These are phyloP conservation scores for Epizoanthus illoricatus DNA, from an alignment of 92 coral and sea anemone species.

Conservation along the genomic window DNA sequence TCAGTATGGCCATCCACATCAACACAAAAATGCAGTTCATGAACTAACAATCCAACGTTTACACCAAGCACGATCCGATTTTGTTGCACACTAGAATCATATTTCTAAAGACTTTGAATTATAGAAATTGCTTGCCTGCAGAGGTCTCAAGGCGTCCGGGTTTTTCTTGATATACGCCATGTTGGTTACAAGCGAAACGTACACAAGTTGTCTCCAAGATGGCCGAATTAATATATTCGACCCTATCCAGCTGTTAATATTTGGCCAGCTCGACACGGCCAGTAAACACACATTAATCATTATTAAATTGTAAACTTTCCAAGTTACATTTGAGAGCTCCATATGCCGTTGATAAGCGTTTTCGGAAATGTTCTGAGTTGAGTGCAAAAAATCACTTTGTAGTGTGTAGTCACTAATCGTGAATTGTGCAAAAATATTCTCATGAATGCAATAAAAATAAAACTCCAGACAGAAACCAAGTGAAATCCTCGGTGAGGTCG, in stretches of 20 bases:
- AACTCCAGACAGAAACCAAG: background rate
- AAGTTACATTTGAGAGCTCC: background rate
- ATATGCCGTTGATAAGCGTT: too few species aligned
- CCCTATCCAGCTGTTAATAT: constrained; percentile 68
- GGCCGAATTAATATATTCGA: constrained; percentile 56
- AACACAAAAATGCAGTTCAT: constrained; percentile 16
- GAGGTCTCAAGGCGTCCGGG: constrained; percentile 86
- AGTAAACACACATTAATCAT: constrained; percentile 46
- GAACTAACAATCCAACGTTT: too few species aligned
- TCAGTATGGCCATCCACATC: background rate
- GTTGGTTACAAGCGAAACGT: constrained; percentile 55
- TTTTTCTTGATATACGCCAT: constrained; percentile 99
- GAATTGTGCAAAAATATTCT: background rate
- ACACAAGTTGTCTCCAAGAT: constrained; percentile 54
- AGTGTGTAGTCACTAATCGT: background rate
- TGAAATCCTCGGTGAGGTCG: background rate
- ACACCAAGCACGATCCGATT: background rate
- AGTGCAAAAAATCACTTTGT: background rate
- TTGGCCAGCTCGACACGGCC: constrained; percentile 56
- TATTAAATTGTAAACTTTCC: background rate
- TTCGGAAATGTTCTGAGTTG: background rate
- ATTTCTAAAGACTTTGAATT: background rate
- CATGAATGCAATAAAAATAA: background rate
- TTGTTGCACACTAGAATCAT: background rate
- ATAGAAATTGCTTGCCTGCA: constrained; percentile 82